Evolutionary conservation across 2,797 vertebrate species (phyloP).

Genomic region (Tenualosa thibaudeaui): DNA sequence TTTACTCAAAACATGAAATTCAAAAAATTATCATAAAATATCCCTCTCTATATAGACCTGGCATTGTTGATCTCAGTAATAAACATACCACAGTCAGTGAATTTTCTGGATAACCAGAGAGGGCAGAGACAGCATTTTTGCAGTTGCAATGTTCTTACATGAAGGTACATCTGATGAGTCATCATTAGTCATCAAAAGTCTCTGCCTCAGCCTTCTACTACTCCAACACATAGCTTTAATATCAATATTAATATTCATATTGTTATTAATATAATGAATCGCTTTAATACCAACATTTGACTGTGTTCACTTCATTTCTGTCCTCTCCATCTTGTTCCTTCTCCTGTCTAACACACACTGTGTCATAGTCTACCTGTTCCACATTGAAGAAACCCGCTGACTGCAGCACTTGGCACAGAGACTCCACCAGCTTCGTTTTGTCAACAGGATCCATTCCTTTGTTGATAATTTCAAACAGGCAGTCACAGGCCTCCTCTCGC

Average conservation of each 20-base stretch:
- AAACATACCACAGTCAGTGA: no score
- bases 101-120: no score
- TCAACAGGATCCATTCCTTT: conserved; percentile 98
- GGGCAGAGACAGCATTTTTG: no score
- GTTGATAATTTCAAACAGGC: conserved; percentile 96
- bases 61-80: no score
- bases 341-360: not conserved
- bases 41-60: no score
- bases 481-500: conserved; percentile 96
- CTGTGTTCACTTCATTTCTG: no score
- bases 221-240: not conserved
- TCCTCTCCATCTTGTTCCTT: not conserved
- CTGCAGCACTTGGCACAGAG: conserved; percentile 90
- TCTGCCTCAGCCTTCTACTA: not conserved
- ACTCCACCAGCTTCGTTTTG: conserved; percentile 97
- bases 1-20: not conserved
- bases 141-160: not conserved
- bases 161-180: not conserved
- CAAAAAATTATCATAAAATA: no score
- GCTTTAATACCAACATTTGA: no score
- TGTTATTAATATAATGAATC: no score
- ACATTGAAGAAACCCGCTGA: conserved; percentile 95
- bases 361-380: conserved; percentile 78
- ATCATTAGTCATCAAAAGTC: not conserved
- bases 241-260: no score